These are phyloP conservation scores for Sciaenops ocellatus DNA, from an alignment of 2,797 vertebrate genomes.

Conservation along the genomic window DNA sequence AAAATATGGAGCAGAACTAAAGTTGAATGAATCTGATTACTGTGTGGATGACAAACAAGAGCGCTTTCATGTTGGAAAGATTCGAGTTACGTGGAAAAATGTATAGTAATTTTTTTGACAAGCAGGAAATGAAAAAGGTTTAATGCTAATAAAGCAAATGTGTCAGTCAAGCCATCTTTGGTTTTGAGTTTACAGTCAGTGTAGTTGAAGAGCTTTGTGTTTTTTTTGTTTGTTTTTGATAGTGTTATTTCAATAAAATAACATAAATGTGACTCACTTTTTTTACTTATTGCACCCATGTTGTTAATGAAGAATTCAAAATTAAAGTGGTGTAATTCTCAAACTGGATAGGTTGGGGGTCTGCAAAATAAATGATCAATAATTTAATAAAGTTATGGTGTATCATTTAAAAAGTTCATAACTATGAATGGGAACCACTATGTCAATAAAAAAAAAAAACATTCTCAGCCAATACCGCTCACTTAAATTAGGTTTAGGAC, in stretches of 20 bases:
- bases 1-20: slow-evolving; percentile 11
- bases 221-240: not conserved
- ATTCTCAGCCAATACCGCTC: too few species aligned
- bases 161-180: not conserved
- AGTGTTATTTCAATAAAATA: not conserved
- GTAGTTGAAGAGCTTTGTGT: not conserved
- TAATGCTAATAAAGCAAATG: not conserved
- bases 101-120: slow-evolving; percentile 4
- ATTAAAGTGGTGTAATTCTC: too few species aligned
- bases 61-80: slow-evolving; percentile 5
- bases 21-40: slow-evolving; percentile 26
- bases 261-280: not conserved
- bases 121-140: not conserved
- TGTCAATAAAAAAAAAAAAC: too few species aligned
- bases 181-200: not conserved
- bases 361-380: too few species aligned
- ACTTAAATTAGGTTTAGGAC: too few species aligned
- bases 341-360: too few species aligned
- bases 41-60: slow-evolving; percentile 1
- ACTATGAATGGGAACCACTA: too few species aligned
- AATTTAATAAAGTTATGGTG: too few species aligned
- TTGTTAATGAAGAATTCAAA: too few species aligned
- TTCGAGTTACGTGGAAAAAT: not conserved
- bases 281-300: too few species aligned
- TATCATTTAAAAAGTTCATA: too few species aligned